Base-by-base conservation (phyloP, 2,888 invertebrate genomes). In the Limulus polyphemus region DNA sequence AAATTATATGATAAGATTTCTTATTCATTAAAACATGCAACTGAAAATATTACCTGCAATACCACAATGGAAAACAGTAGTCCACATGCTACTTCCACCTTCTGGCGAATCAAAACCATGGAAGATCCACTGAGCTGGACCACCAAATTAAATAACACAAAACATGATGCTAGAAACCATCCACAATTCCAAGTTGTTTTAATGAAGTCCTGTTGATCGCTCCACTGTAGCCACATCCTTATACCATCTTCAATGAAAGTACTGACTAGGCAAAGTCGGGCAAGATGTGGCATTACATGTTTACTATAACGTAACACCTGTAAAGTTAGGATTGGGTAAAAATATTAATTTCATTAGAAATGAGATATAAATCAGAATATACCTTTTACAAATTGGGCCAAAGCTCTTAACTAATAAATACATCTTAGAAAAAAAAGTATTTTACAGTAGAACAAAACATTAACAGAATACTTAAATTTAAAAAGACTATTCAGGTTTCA, bases 141-240 rank as follows among this genome's bases (percentile, higher is more conserved):
- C 62, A 97, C 71, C 75, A 99, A 83, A 81, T 99, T 99, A 72
- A 94, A 78, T 65, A 99, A 80, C 67, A 99, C 98, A 79, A 99
- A 99, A 69, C 94, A 70, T 16, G 92, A 91, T 57, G 94, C 94
- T 66, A 99, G 78, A 77, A 98, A 86, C 73, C 85, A 85, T 56
- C 98, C 97, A 79, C 95, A 95, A 56, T 88, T 87, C 98, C 95
- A 97, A n/a, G 92, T 90, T 81, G 90, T 86, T 76, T 93, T 87
- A 92, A 97, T 95, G 77, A 95, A 97, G 76, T 95, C 93, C 51
- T 92, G 82, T 77, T 95, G 97, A 74, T 97, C 94, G 59, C 84
- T 84, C 95, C 95, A 97, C 77, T 99, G 98, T 74, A 92, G 88
- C 87, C 93, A 98, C 98, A 99, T 99, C 65, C 99, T 85, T 64